A percentile compares a stretch with the other conserved stretches of the same genome.
Evolutionary conservation across 2,797 vertebrate genomes (phyloP).

Genomic region (Macropodus opercularis): DNA sequence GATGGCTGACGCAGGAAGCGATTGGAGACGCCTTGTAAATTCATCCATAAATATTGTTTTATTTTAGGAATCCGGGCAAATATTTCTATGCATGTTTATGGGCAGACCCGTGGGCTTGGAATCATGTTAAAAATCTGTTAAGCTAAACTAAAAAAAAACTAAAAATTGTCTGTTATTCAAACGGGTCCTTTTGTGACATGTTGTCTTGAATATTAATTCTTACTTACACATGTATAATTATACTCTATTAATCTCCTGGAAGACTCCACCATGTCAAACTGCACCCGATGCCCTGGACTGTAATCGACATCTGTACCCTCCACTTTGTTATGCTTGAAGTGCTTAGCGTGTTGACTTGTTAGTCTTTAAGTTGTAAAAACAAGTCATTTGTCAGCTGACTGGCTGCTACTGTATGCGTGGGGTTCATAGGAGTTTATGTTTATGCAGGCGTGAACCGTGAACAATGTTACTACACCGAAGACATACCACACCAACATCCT

Average conservation of each 20-base stretch:
- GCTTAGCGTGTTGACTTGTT: conserved; percentile 6
- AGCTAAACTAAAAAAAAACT: too few relatives aligned
- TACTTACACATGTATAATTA: conserved; percentile 8
- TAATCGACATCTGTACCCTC: too few relatives aligned
- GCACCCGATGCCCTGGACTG: too few relatives aligned
- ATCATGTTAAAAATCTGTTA: too few relatives aligned
- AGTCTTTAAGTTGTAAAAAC: conserved; percentile 26
- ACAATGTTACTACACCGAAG: background rate
- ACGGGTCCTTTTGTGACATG: too few relatives aligned
- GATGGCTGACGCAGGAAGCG: conserved; percentile 15
- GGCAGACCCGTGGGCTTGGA: too few relatives aligned
- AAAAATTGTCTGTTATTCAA: too few relatives aligned
- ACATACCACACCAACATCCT: background rate
- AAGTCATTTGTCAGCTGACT: background rate
- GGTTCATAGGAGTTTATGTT: too few relatives aligned
- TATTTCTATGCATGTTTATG: background rate
- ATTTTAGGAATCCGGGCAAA: conserved; percentile 18
- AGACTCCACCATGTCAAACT: background rate
- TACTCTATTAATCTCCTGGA: background rate
- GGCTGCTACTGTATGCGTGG: too few relatives aligned
- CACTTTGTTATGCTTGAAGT: background rate
- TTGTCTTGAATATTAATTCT: background rate
- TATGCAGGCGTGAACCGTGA: too few relatives aligned
- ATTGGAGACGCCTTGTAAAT: conserved; percentile 1
- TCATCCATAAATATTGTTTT: conserved; percentile 48